Base-by-base conservation (phyloP, 2,888 invertebrate genomes). In the Yponomeuta cagnagella region DNA sequence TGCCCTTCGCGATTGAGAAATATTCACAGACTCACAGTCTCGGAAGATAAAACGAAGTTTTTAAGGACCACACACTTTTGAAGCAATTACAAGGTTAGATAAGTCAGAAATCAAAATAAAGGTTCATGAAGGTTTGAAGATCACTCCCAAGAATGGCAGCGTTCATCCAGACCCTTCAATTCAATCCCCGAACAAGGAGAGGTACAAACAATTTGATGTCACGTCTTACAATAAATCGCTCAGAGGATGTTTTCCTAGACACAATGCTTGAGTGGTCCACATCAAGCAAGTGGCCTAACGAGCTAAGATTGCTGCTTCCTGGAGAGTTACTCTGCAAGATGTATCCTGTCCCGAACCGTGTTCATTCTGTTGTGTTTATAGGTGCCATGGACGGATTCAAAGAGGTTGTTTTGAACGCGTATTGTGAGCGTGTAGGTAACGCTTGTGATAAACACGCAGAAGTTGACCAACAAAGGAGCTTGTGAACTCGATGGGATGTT, bases 181-280 rank as follows among this genome's bases (percentile, higher is more conserved):
- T 58, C 15, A 58, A 58, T 58, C 52, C 52, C 52, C 33, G 15
- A 58, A 58, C 52, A 58, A 58, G 52, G 52, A 58, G 15, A 58
- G 52, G 52, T 58, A 58, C 52, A 58, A 58, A 58, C 52, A 58
- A 58, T 58, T 58, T 58, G 52, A 58, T 58, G 52, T 58, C 52
- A 58, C 52, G 15, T 58, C 52, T 58, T 58, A 58, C 52, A 58
- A 58, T 58, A 58, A 58, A 58, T 58, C 10, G 52, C 52, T 15
- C 52, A 58, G 52, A 58, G 52, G 52, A 58, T 58, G 52, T 58
- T 58, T 58, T 58, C 52, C 52, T 58, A 58, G 52, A 58, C 52
- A 58, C 52, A 58, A 58, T 58, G 52, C 52, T 58, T 58, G 52
- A 58, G 52, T 58, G 52, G 52, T 58, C 52, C 52, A 58, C 52